A percentile compares a stretch with the other conserved stretches of the same genome.
phyloP scores from a whole-genome alignment of 2,888 invertebrate genomes.

The Nymphalis urticae region DNA sequence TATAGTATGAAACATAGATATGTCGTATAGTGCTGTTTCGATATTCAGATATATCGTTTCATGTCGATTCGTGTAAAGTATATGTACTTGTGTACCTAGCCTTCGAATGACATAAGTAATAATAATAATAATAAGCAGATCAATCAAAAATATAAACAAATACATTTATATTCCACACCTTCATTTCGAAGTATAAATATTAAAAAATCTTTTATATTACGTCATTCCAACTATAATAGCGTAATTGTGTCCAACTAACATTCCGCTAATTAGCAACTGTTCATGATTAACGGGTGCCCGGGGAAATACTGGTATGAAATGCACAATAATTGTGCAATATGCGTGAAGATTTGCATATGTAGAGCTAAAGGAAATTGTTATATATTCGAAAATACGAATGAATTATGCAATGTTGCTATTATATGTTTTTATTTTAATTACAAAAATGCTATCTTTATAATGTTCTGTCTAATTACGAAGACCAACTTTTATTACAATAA shows the following conservation, averaged over 20 bases:
- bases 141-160: background rate
- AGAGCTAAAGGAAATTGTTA: background rate
- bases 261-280: conserved; percentile 12
- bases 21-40: no score
- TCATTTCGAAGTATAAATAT: background rate
- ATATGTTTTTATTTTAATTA: no score
- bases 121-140: no score
- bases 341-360: conserved; percentile 9
- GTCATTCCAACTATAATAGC: background rate
- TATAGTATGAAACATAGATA: no score
- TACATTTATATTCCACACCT: background rate
- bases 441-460: no score
- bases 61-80: no score
- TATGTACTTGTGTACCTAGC: no score
- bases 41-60: no score
- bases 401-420: background rate
- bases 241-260: background rate
- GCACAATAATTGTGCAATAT: conserved; percentile 11
- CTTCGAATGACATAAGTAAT: no score
- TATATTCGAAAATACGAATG: background rate
- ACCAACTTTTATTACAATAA: no score
- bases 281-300: conserved; percentile 3
- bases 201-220: background rate
- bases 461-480: no score
- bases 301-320: conserved; percentile 7